phyloP scores from a whole-genome alignment of 1,140 invertebrate genomes.

The Sarcophaga peregrina region DNA sequence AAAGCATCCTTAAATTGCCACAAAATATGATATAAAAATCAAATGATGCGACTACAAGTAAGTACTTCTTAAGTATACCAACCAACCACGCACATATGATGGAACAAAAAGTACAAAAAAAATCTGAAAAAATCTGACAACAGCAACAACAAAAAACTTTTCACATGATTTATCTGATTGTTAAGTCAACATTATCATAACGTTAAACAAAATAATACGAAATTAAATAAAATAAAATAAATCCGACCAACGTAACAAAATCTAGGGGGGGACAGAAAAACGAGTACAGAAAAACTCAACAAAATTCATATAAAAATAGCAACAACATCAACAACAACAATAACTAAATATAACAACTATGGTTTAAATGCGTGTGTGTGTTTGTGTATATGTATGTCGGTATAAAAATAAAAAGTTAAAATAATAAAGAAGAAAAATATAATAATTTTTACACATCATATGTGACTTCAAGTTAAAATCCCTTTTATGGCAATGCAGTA shows the following conservation, averaged over 20 bases:
- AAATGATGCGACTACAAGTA: no score
- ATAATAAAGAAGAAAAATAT: constrained; percentile 33
- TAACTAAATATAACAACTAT: neutral
- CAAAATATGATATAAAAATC: no score
- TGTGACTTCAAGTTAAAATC: constrained; percentile 40
- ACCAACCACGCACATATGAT: no score
- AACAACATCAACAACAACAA: neutral
- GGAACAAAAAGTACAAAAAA: no score
- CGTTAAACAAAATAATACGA: neutral
- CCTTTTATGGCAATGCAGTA: constrained; percentile 40
- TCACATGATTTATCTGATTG: constrained; percentile 18
- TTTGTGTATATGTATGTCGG: neutral
- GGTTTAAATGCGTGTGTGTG: neutral
- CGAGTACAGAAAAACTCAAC: no score
- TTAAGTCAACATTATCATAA: constrained; percentile 32
- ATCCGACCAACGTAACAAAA: constrained; percentile 21
- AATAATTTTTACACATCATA: constrained; percentile 41
- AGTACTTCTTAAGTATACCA: no score
- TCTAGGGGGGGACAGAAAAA: no score
- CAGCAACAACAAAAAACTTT: no score
- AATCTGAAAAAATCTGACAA: no score
- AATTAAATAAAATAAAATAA: constrained; percentile 30
- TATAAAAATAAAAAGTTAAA: constrained; percentile 29
- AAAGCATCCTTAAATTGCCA: no score
- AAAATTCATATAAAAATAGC: no score